Evolutionary conservation across 2,113 vertebrate species (phyloP), one percentile per base, ranked within the genome.

Genomic region (Myrmophylax atrothorax): DNA sequence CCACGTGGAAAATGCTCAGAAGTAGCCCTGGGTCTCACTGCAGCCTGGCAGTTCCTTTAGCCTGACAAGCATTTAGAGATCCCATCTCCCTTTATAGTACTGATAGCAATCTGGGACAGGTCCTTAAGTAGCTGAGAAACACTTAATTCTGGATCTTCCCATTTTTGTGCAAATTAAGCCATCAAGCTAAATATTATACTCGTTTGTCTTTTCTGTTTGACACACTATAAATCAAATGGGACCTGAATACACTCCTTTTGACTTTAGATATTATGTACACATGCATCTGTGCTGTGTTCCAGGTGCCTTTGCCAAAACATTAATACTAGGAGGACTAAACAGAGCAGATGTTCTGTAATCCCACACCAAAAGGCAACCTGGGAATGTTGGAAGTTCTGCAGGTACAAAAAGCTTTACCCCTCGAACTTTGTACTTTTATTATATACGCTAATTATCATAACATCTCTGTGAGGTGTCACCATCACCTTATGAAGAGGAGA

Each of bases 291-390:
- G 40, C 44, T 63, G 38, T 14, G 56, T 82, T 96, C 94, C 95
- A 93, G 80, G 80, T 90, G 33, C 64, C 87, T 89, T 83, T 97
- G 96, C 91, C 94, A 97, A 93, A 93, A 90, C 4, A 1, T 89
- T 74, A 83, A 93, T 76, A 63, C 63, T 73, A 68, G 62, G 40
- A 94, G 82, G 91, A 87, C 82, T 92, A 66, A 90, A 38, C 37
- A 85, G 84, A 96, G 62, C 96, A 97, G 94, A 95, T 97, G 77
- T 93, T 96, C 90, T 85, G 90, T 85, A 93, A 79, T 77, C 84
- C 62, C 67, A 84, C 83, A 89, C 79, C 77, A 90, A 93, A 95
- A 94, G 64, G 72, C 70, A 89, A 87, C 80, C 64, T 82, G 66
- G 88, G 67, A 95, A 69, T 24, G 12, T 20, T 79, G 66, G 58